Conservation (phyloP, 2,888 invertebrate species). For the Eristalis tenax region DNA sequence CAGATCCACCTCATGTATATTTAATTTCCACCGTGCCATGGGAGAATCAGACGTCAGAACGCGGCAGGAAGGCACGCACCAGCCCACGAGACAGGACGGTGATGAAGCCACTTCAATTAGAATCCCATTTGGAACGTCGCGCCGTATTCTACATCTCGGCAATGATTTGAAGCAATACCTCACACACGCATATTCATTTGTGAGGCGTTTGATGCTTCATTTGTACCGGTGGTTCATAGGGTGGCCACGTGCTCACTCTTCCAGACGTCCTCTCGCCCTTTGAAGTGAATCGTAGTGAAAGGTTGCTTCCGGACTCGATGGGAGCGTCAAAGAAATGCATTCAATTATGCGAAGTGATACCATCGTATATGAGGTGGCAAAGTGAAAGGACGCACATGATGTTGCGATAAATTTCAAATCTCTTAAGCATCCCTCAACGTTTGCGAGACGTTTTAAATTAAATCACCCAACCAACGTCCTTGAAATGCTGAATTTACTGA, state of each 20-base stretch:
- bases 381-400: not conserved
- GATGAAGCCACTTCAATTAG: slow-evolving; percentile 59
- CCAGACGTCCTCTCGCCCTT: not conserved
- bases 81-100: slow-evolving; percentile 3
- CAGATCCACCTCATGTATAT: slow-evolving; percentile 9
- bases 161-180: slow-evolving; percentile 46
- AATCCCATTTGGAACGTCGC: slow-evolving; percentile 43
- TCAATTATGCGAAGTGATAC: slow-evolving; percentile 36
- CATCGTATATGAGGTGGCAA: not conserved
- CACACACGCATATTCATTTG: slow-evolving; percentile 7
- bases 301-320: not conserved
- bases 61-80: not conserved
- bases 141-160: slow-evolving; percentile 30
- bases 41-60: not conserved
- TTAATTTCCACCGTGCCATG: slow-evolving; percentile 19
- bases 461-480: slow-evolving; percentile 23
- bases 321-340: slow-evolving; percentile 31
- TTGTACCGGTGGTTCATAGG: not conserved
- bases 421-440: not conserved
- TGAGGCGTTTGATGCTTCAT: slow-evolving; percentile 3
- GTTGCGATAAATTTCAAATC: slow-evolving; percentile 25
- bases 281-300: not conserved
- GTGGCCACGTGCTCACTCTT: not conserved
- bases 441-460: slow-evolving; percentile 33
- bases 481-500: not conserved